A percentile compares a stretch with the other conserved stretches of the same genome.
phyloP scores from a whole-genome alignment of 2,113 vertebrate species.

The Cariama cristata region DNA sequence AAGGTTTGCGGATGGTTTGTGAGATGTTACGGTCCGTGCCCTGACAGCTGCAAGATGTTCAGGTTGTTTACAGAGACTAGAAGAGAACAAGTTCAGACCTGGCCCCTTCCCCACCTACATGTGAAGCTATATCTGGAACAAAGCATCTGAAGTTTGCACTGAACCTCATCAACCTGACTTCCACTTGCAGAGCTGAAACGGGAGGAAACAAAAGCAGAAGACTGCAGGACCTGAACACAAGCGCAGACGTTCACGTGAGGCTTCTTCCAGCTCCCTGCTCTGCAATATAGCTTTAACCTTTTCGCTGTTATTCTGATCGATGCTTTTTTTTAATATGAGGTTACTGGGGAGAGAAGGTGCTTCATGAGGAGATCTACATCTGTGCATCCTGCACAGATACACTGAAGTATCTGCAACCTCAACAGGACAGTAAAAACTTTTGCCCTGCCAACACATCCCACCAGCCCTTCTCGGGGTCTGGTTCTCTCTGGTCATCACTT shows the following conservation, averaged over 20 bases:
- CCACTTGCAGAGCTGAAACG: not conserved
- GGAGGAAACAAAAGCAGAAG: not conserved
- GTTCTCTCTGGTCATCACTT: not conserved
- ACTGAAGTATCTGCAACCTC: not conserved
- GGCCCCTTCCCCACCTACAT: not conserved
- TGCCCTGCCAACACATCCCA: not conserved
- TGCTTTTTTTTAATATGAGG: not conserved
- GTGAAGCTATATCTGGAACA: not conserved
- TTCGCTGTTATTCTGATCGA: not conserved
- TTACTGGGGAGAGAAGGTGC: not conserved
- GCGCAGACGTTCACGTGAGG: not conserved
- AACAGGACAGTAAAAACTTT: not conserved
- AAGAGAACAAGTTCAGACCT: not conserved
- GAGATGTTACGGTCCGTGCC: not conserved
- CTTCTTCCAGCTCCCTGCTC: not conserved
- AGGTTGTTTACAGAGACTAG: not conserved
- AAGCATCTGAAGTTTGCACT: not conserved
- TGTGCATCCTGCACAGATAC: not conserved
- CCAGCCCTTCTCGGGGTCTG: not conserved
- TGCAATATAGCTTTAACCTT: not conserved
- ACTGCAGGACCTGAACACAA: not conserved
- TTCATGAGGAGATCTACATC: not conserved
- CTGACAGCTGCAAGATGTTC: slow-evolving; percentile 1
- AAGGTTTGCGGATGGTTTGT: not conserved
- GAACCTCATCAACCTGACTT: not conserved